These are phyloP conservation scores for Urophycis tenuis DNA, from an alignment of 2,797 vertebrate genomes.

Conservation along the genomic window DNA sequence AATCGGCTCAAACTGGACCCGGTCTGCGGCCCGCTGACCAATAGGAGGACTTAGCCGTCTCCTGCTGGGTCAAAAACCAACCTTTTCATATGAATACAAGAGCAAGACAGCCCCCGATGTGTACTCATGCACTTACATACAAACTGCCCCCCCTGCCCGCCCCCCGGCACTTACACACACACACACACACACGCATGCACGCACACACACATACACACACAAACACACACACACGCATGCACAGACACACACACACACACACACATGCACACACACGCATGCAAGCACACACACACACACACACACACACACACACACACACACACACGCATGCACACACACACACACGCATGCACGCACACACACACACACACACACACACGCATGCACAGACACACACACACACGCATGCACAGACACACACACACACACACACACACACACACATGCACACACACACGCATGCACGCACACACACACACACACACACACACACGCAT, in stretches of 20 bases:
- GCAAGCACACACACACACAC: constrained; percentile 5
- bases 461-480: constrained; percentile 3
- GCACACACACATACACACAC: too few relatives aligned
- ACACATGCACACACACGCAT: constrained; percentile 7
- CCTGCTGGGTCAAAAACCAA: constrained; percentile 44
- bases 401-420: too few relatives aligned
- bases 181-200: constrained; percentile 20
- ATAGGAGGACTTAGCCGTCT: constrained; percentile 47
- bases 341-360: constrained; percentile 2
- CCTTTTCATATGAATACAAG: constrained; percentile 33
- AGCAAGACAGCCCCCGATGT: constrained; percentile 5
- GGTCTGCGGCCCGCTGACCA: constrained; percentile 62
- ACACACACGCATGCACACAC: too few relatives aligned
- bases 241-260: constrained; percentile 21
- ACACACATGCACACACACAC: constrained; percentile 18
- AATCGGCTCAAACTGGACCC: constrained; percentile 82
- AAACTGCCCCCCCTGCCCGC: constrained; percentile 26
- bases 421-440: neutral
- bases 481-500: neutral
- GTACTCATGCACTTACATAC: neutral
- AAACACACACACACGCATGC: neutral
- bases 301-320: constrained; percentile 20
- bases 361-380: constrained; percentile 17
- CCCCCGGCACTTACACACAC: constrained; percentile 15
- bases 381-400: constrained; percentile 8